These are phyloP conservation scores for Corythoichthys haematopterus DNA, from an alignment of 2,113 vertebrate species.

Conservation along the genomic window DNA sequence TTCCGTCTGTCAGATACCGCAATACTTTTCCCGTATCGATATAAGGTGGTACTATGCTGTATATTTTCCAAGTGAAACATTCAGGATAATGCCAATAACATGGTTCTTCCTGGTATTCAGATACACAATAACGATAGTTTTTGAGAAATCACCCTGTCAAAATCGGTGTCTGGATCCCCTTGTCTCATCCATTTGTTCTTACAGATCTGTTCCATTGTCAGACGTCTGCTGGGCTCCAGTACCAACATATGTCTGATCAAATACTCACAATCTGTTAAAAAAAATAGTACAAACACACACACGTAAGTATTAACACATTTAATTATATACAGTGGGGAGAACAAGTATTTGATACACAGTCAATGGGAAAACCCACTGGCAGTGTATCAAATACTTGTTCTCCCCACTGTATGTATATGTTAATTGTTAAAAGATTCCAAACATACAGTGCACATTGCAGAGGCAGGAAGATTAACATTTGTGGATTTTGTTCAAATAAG, in stretches of 20 bases:
- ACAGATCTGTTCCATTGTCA: slow-evolving; percentile 98
- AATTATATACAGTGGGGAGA: too few relatives aligned
- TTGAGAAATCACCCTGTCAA: slow-evolving; percentile 82
- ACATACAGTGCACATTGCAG: too few relatives aligned
- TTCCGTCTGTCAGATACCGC: not conserved
- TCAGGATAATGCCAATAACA: not conserved
- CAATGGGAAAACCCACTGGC: too few relatives aligned
- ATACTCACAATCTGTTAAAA: slow-evolving; percentile 89
- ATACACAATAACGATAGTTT: not conserved
- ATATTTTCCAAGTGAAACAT: not conserved
- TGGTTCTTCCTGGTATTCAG: not conserved
- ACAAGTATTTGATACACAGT: too few relatives aligned
- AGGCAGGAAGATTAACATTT: too few relatives aligned
- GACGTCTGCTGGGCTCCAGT: slow-evolving; percentile 87
- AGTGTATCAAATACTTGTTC: too few relatives aligned
- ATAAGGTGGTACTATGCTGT: not conserved
- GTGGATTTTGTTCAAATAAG: too few relatives aligned
- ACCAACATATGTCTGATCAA: slow-evolving; percentile 98
- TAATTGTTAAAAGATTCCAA: too few relatives aligned
- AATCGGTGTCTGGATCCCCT: slow-evolving; percentile 88
- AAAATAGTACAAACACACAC: slow-evolving; percentile 11
- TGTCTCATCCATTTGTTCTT: slow-evolving; percentile 99
- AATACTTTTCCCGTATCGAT: not conserved
- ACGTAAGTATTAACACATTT: not conserved
- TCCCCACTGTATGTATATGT: too few relatives aligned